A percentile compares a stretch with the other conserved stretches of the same genome.
These are phyloP conservation scores for Eulemur mongoz DNA, from an alignment of 2,797 vertebrate genomes.

Conservation along the genomic window DNA sequence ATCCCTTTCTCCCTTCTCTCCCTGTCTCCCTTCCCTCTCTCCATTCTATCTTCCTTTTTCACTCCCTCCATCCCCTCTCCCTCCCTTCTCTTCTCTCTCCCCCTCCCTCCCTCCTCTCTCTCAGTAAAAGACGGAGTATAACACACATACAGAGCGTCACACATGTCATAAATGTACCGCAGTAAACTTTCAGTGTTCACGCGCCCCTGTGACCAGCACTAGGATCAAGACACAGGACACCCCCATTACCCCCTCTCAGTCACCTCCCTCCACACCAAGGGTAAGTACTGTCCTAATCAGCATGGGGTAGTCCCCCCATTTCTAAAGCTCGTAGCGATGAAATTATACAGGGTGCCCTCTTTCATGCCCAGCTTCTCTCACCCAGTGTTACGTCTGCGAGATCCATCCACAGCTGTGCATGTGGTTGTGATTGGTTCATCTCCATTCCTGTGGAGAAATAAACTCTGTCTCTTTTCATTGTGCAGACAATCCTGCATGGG, in stretches of 20 bases:
- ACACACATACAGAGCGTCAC: neutral
- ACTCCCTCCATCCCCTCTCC: neutral
- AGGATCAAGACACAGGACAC: neutral
- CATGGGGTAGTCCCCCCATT: neutral
- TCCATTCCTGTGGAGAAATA: neutral
- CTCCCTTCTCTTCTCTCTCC: neutral
- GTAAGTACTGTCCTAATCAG: neutral
- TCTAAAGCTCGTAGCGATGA: neutral
- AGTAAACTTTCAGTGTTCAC: neutral
- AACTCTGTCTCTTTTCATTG: neutral
- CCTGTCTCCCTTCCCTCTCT: neutral
- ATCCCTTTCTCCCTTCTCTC: neutral
- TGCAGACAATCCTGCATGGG: neutral
- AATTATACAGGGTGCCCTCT: accelerated
- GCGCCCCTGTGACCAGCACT: neutral
- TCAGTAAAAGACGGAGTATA: neutral
- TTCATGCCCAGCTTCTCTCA: accelerated
- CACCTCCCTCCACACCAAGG: neutral
- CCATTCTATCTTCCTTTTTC: neutral
- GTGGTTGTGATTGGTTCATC: neutral
- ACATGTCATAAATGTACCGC: neutral
- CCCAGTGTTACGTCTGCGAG: accelerated
- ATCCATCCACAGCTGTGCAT: accelerated
- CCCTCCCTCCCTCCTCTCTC: neutral
- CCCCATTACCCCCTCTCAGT: too few relatives aligned